Evolutionary conservation across 2,888 invertebrate species (phyloP), one percentile per base, ranked within the genome.

Genomic region (Villa cingulata): DNA sequence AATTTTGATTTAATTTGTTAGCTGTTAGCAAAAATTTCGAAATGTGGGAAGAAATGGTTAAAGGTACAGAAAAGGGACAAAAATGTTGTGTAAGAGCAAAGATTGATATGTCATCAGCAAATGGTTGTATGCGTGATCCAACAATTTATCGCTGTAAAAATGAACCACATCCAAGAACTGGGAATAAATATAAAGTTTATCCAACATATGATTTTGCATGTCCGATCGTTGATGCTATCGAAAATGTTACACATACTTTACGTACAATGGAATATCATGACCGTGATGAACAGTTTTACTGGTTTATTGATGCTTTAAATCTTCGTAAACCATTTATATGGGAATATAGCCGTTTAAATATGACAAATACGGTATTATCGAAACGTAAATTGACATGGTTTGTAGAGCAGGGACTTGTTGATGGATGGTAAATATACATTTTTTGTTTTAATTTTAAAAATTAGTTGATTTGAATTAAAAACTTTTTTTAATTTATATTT

Each of bases 121-220:
- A 98, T 68, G 98, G 98, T 2, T 97, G 96, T 59, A 72, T 99
- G 79, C 75, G 98, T 34, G 98, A 99, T 74, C 98, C 98, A 29
- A 96, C 97, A 20, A 95, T 99, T 61, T 99, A 96, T 68, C 76
- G 98, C 16, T 98, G 96, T 72, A 99, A 99, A 70, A 84, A 84
- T 45, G 96, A 97, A 64, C 75, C 81, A 1, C 98, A 99, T 72
- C 90, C 96, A 0, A 75, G 87, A 27, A 97, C 96, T 9, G 95
- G 94, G 48, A 80, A 76, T 20, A 86, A 91, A 71, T 99, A 97
- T 73, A 97, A 95, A 62, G 96, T 95, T 1, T 99, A 99, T 69
- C 98, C 98, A 19, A 99, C 98, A 0, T 99, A 99, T 63, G 98
- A 99, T 72, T 99, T 99, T 73, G 96, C 98, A 1, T 99, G 98